These are phyloP conservation scores for Drosophila hamatofila DNA, from an alignment of 2,888 invertebrate genomes.

Conservation along the genomic window DNA sequence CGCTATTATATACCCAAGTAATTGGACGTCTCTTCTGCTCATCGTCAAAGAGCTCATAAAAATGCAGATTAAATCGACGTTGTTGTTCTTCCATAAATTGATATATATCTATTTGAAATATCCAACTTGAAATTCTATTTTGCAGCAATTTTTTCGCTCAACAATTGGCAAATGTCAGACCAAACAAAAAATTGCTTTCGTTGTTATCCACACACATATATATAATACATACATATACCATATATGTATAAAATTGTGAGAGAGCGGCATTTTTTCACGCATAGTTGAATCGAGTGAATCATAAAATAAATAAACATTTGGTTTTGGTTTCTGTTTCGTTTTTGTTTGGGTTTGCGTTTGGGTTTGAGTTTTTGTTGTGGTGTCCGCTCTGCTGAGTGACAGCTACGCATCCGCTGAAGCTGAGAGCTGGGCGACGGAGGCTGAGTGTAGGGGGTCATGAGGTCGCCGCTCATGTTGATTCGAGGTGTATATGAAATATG, in stretches of 20 bases:
- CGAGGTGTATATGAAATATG: background rate
- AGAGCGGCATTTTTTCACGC: conserved; percentile 54
- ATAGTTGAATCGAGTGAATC: conserved; percentile 55
- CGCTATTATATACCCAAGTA: background rate
- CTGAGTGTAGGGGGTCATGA: conserved; percentile 12
- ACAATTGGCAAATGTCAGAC: conserved; percentile 54
- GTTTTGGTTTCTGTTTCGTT: conserved; percentile 14
- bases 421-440: background rate
- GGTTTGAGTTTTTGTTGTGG: conserved; percentile 25
- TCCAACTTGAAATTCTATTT: conserved; percentile 45
- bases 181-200: conserved; percentile 26
- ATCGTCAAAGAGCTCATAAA: conserved; percentile 39
- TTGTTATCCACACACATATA: background rate
- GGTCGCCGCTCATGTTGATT: conserved; percentile 30
- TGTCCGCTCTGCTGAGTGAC: conserved; percentile 61
- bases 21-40: conserved; percentile 3
- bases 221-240: conserved; percentile 1
- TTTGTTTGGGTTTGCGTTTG: conserved; percentile 18
- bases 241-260: conserved; percentile 52
- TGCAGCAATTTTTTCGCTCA: conserved; percentile 43
- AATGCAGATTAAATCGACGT: conserved; percentile 64
- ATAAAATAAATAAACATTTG: conserved; percentile 44
- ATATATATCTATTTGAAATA: conserved; percentile 23
- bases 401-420: conserved; percentile 63
- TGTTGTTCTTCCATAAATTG: conserved; percentile 14